phyloP scores from a whole-genome alignment of 2,888 invertebrate species.

The Lasioglossum vierecki region DNA sequence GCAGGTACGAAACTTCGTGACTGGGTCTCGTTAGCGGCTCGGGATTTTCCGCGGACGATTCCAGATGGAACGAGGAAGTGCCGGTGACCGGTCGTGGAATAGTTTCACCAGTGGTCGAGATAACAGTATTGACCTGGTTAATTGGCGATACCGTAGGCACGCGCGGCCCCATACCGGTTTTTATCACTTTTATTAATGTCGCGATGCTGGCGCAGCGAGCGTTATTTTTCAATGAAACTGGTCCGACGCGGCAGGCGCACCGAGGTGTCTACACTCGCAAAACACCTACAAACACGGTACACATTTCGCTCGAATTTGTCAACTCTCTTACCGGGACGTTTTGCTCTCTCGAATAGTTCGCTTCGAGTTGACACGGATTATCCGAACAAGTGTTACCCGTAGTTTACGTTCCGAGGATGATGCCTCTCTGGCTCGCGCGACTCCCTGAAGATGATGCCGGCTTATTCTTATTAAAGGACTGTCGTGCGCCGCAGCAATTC shows the following conservation, averaged over 20 bases:
- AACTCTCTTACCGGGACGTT: not conserved
- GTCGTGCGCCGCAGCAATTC: not conserved
- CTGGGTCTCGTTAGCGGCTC: conserved; percentile 22
- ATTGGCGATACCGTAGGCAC: conserved; percentile 60
- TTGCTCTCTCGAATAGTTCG: not conserved
- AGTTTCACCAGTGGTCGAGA: conserved; percentile 68
- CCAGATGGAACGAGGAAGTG: conserved; percentile 11
- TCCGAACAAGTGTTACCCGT: not conserved
- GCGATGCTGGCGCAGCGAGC: not conserved
- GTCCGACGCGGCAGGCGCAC: not conserved
- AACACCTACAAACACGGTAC: not conserved
- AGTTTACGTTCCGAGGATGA: not conserved
- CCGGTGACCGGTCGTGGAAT: conserved; percentile 27
- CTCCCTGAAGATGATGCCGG: not conserved
- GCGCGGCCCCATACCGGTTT: conserved; percentile 32
- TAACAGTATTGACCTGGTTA: conserved; percentile 71
- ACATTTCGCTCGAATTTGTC: not conserved
- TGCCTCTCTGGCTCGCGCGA: not conserved
- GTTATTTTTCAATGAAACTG: not conserved
- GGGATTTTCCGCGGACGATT: conserved; percentile 6
- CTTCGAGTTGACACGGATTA: not conserved
- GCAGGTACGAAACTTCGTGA: conserved; percentile 29
- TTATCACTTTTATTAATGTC: not conserved
- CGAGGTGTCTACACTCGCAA: not conserved
- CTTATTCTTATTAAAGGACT: conserved; percentile 14